Conservation (phyloP, 2,888 invertebrate species). For the Drosophila melanosoma region DNA sequence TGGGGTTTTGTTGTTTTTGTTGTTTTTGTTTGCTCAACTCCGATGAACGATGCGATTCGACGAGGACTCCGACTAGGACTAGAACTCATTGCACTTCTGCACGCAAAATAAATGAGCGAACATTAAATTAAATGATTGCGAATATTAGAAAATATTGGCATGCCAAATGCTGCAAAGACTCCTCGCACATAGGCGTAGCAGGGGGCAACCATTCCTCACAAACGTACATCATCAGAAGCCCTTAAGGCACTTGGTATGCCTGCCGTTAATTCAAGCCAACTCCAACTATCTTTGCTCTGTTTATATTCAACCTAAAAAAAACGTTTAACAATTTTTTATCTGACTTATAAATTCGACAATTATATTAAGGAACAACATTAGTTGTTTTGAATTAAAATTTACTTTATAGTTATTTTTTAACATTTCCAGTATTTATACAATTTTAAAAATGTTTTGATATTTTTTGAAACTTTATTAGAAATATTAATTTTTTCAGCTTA, state of each 20-base stretch:
- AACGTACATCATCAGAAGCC: background rate
- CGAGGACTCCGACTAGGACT: background rate
- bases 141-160: constrained; percentile 77
- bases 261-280: background rate
- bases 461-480: background rate
- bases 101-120: constrained; percentile 70
- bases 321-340: background rate
- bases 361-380: background rate
- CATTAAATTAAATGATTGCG: constrained; percentile 78
- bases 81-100: constrained; percentile 23
- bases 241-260: too few relatives aligned
- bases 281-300: background rate
- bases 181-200: background rate
- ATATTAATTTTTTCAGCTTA: background rate
- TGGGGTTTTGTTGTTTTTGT: constrained; percentile 51
- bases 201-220: background rate
- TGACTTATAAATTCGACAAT: background rate
- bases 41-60: constrained; percentile 46
- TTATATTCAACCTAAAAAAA: background rate
- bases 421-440: background rate
- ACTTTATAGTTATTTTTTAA: background rate
- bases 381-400: background rate
- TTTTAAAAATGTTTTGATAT: background rate
- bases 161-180: constrained; percentile 57
- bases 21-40: constrained; percentile 62